These are phyloP conservation scores for Aphelinus atriplicis DNA, from an alignment of 1,140 invertebrate genomes.

Conservation along the genomic window DNA sequence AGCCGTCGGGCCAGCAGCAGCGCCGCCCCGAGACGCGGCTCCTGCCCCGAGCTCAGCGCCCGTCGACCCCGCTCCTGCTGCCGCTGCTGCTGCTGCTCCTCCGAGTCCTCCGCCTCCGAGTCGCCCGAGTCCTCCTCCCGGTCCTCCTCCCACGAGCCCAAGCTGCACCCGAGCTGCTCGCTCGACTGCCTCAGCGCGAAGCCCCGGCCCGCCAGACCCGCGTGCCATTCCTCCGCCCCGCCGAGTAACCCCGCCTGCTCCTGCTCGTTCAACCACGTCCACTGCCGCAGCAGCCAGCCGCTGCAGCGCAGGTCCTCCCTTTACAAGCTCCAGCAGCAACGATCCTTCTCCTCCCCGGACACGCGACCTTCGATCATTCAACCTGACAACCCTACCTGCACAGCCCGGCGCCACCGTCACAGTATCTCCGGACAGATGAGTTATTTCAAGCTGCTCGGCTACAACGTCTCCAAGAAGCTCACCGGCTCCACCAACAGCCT, in stretches of 20 bases:
- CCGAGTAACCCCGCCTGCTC: neutral
- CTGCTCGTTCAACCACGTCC: neutral
- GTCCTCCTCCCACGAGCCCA: neutral
- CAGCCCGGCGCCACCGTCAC: conserved; percentile 86
- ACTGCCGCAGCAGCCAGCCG: conserved; percentile 41
- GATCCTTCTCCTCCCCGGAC: conserved; percentile 65
- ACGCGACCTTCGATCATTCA: conserved; percentile 66
- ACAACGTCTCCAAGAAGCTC: conserved; percentile 75
- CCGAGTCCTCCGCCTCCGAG: neutral
- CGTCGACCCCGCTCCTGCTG: conserved; percentile 19
- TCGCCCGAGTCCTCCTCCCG: neutral
- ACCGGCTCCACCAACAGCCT: conserved; percentile 80
- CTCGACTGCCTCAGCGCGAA: conserved; percentile 30
- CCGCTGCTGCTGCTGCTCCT: neutral
- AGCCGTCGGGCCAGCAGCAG: too few relatives aligned
- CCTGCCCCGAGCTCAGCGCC: conserved; percentile 27
- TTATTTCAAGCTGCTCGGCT: conserved; percentile 87
- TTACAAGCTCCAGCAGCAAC: conserved; percentile 58
- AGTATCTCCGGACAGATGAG: conserved; percentile 92
- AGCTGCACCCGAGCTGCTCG: conserved; percentile 40
- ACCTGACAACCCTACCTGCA: conserved; percentile 69
- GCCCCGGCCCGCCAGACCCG: neutral
- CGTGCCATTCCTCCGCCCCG: neutral
- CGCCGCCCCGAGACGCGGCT: neutral
- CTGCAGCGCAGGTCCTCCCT: conserved; percentile 44